Conservation (phyloP, 2,113 vertebrate species). For the Benitochromis conjunctus region DNA sequence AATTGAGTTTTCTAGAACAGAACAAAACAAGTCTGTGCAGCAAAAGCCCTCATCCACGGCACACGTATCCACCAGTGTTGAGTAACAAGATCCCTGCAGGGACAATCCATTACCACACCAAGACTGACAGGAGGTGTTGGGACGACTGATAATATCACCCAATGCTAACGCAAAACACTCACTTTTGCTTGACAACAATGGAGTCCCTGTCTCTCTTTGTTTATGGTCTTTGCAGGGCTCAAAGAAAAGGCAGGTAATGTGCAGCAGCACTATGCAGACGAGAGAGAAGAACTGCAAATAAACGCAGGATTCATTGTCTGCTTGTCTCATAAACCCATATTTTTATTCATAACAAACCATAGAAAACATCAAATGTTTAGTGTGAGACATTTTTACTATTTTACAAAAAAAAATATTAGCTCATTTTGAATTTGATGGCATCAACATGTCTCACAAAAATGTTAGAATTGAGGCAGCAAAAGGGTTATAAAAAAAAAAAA, state of each 20-base stretch:
- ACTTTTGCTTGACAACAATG: slow-evolving; percentile 7
- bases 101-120: not conserved
- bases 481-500: too few relatives aligned
- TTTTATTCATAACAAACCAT: not conserved
- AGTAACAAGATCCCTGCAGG: slow-evolving; percentile 16
- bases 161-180: not conserved
- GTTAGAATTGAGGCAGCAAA: not conserved
- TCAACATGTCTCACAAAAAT: not conserved
- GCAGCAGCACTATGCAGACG: not conserved
- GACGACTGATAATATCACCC: slow-evolving; percentile 14
- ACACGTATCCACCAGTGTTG: not conserved
- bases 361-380: not conserved
- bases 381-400: not conserved
- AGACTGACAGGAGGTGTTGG: not conserved
- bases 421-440: not conserved
- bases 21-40: slow-evolving; percentile 32
- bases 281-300: not conserved
- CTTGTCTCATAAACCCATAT: not conserved
- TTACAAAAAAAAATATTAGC: not conserved
- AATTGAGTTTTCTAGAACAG: not conserved
- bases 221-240: slow-evolving; percentile 1
- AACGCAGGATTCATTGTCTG: not conserved
- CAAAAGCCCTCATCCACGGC: not conserved
- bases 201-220: slow-evolving; percentile 8
- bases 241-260: slow-evolving; percentile 12